Percentiles rank a stretch among this genome's conserved stretches.
These are phyloP conservation scores for Stictocephala bisonia DNA, from an alignment of 2,888 invertebrate genomes.

Conservation along the genomic window DNA sequence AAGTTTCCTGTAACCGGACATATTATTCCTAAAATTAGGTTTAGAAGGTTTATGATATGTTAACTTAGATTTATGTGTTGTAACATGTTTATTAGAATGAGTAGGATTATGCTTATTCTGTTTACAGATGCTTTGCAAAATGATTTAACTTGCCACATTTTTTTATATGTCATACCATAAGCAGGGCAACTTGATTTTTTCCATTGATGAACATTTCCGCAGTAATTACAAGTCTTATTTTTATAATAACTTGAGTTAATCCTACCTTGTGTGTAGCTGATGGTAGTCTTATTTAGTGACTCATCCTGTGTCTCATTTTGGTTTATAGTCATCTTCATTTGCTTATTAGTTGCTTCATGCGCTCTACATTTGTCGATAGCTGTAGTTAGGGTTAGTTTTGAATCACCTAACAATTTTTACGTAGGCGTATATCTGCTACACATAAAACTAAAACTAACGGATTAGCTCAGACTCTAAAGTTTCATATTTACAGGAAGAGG, in stretches of 20 bases:
- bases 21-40: too few relatives aligned
- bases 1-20: too few relatives aligned
- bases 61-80: too few relatives aligned
- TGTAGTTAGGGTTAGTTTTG: neutral
- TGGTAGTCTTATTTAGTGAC: too few relatives aligned
- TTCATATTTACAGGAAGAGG: neutral
- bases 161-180: neutral
- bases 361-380: neutral
- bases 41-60: too few relatives aligned
- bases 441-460: neutral
- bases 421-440: neutral
- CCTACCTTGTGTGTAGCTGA: conserved; percentile 4
- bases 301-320: too few relatives aligned
- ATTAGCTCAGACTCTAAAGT: neutral
- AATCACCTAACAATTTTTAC: neutral
- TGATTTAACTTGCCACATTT: neutral
- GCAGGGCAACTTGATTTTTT: neutral
- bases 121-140: conserved; percentile 1
- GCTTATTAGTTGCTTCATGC: neutral
- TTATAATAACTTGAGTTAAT: neutral
- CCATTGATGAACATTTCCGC: neutral
- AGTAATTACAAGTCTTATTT: neutral
- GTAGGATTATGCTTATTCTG: too few relatives aligned
- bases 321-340: neutral
- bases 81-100: too few relatives aligned